These are phyloP conservation scores for Camarhynchus parvulus DNA, from an alignment of 2,113 vertebrate species.

Conservation along the genomic window DNA sequence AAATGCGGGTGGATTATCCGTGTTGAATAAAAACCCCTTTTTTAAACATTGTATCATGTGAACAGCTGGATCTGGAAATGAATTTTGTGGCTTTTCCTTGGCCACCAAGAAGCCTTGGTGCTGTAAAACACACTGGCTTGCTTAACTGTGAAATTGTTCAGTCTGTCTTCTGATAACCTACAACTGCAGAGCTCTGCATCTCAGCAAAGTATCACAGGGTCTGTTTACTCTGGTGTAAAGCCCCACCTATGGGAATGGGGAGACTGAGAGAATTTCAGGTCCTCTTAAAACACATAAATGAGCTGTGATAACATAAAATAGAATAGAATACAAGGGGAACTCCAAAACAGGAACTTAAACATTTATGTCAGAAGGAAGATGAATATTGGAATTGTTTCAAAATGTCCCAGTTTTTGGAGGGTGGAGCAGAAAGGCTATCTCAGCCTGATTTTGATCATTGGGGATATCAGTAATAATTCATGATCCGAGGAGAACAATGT, in stretches of 20 bases:
- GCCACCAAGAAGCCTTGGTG: not conserved
- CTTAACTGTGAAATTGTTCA: not conserved
- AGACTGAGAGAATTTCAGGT: not conserved
- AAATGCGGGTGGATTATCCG: not conserved
- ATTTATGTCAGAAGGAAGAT: not conserved
- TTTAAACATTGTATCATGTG: not conserved
- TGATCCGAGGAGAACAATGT: not conserved
- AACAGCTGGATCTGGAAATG: slow-evolving; percentile 6
- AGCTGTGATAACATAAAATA: not conserved
- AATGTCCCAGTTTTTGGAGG: not conserved
- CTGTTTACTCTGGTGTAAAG: not conserved
- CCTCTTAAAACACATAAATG: not conserved
- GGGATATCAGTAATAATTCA: not conserved
- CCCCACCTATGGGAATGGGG: not conserved
- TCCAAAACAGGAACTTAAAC: not conserved
- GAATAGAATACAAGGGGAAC: not conserved
- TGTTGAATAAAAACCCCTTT: not conserved
- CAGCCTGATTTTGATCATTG: not conserved
- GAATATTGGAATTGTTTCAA: not conserved
- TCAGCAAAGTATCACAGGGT: not conserved
- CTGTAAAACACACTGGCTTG: not conserved
- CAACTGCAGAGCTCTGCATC: not conserved
- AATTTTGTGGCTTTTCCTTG: slow-evolving; percentile 14
- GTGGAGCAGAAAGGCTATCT: not conserved
- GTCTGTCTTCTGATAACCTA: not conserved